phyloP scores from a whole-genome alignment of 2,888 invertebrate species.

The Agrilus mali region DNA sequence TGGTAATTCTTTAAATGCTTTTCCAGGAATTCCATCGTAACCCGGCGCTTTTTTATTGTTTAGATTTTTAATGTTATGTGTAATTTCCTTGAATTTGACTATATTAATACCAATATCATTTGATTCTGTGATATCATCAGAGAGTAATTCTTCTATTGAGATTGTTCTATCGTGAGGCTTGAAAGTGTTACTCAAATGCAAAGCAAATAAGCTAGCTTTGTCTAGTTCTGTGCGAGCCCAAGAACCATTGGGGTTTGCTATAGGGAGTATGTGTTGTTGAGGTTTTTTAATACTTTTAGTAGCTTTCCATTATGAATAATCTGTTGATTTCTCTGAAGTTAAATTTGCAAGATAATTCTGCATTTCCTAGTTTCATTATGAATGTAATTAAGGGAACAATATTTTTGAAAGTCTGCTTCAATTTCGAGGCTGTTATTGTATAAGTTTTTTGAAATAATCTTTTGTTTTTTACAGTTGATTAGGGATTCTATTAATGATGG shows the following conservation, averaged over 20 bases:
- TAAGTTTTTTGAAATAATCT: too few species aligned
- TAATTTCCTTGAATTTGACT: background rate
- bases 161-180: background rate
- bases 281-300: background rate
- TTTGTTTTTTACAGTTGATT: too few species aligned
- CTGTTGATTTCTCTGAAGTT: background rate
- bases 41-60: slow-evolving; percentile 1
- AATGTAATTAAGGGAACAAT: too few species aligned
- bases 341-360: background rate
- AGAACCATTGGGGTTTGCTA: background rate
- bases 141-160: background rate
- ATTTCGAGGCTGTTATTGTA: too few species aligned
- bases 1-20: slow-evolving; percentile 1
- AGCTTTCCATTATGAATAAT: slow-evolving; percentile 1
- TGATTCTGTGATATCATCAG: too few species aligned
- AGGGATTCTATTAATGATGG: too few species aligned
- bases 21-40: background rate
- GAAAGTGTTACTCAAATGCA: background rate
- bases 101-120: background rate
- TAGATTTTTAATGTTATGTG: background rate
- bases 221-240: background rate
- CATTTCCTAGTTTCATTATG: too few species aligned
- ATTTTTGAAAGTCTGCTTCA: too few species aligned
- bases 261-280: slow-evolving; percentile 1
- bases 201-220: background rate